Evolutionary conservation across 92 coral and sea anemone genomes (phyloP).

Genomic region (Virgularia gustaviana): DNA sequence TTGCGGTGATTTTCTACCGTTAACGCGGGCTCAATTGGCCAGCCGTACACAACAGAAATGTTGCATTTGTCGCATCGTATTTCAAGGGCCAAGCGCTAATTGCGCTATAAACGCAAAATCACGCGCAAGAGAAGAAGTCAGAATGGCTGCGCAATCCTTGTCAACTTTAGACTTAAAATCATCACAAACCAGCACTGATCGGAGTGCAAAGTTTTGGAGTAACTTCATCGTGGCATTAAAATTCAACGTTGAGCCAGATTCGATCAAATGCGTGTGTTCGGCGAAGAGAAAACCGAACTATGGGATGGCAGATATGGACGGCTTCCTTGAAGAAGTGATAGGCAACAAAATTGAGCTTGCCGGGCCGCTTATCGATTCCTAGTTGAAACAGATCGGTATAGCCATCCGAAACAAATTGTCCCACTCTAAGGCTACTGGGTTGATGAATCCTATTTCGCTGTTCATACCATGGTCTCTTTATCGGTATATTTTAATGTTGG

Average conservation of each 20-base stretch:
- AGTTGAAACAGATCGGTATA: slow-evolving; percentile 1
- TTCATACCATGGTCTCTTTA: slow-evolving; percentile 54
- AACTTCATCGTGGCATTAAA: neutral
- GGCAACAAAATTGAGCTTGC: slow-evolving; percentile 48
- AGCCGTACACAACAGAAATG: no score
- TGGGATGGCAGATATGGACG: slow-evolving; percentile 50
- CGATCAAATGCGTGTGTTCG: neutral
- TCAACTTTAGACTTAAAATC: neutral
- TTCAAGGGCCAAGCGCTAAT: no score
- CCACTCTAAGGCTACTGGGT: slow-evolving; percentile 12
- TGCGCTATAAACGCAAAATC: no score
- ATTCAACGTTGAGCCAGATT: neutral
- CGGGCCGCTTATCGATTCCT: slow-evolving; percentile 52
- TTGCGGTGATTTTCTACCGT: no score
- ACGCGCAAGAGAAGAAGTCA: no score
- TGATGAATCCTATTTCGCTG: slow-evolving; percentile 3
- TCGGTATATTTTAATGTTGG: slow-evolving; percentile 53
- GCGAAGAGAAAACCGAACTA: slow-evolving; percentile 52
- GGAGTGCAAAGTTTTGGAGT: neutral
- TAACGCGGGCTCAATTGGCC: no score
- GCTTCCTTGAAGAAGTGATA: slow-evolving; percentile 44
- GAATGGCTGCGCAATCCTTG: neutral
- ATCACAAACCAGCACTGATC: neutral
- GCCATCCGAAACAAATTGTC: neutral
- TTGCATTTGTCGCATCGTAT: no score